A percentile compares a stretch with the other conserved stretches of the same genome.
Conservation (phyloP, 2,113 vertebrate species). For the Pseudorectes ferrugineus region DNA sequence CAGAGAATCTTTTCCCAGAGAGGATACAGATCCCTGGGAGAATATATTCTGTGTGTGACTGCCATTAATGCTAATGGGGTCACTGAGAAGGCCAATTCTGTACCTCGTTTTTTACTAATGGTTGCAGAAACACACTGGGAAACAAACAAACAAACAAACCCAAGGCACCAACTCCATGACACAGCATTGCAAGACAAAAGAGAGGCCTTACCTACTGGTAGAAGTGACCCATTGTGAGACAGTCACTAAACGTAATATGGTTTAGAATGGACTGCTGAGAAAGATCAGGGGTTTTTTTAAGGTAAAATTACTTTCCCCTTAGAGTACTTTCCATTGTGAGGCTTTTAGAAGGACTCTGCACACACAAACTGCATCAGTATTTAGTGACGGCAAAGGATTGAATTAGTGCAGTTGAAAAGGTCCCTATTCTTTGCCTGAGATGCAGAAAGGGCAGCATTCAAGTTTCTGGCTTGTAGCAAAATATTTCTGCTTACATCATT, state of each 20-base stretch:
- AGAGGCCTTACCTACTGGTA: background rate
- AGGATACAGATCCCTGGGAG: background rate
- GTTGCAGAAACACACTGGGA: background rate
- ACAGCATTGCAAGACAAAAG: background rate
- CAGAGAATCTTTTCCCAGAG: background rate
- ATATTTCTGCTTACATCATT: background rate
- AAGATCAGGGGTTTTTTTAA: background rate
- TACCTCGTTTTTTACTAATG: background rate
- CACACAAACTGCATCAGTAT: background rate
- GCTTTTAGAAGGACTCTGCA: constrained; percentile 2
- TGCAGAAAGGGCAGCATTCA: background rate
- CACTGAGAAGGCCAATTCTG: background rate
- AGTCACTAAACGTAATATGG: background rate
- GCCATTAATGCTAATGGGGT: constrained; percentile 10
- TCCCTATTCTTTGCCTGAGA: background rate
- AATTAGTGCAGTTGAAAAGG: background rate
- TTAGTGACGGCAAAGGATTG: background rate
- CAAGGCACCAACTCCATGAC: background rate
- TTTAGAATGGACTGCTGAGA: background rate
- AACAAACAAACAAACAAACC: background rate
- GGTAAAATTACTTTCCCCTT: constrained; percentile 8
- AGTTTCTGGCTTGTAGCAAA: constrained; percentile 12
- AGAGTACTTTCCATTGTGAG: background rate
- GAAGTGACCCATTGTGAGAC: background rate
- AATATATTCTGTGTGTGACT: background rate